These are phyloP conservation scores for Anas bernieri DNA, from an alignment of 2,797 vertebrate genomes.

Conservation along the genomic window DNA sequence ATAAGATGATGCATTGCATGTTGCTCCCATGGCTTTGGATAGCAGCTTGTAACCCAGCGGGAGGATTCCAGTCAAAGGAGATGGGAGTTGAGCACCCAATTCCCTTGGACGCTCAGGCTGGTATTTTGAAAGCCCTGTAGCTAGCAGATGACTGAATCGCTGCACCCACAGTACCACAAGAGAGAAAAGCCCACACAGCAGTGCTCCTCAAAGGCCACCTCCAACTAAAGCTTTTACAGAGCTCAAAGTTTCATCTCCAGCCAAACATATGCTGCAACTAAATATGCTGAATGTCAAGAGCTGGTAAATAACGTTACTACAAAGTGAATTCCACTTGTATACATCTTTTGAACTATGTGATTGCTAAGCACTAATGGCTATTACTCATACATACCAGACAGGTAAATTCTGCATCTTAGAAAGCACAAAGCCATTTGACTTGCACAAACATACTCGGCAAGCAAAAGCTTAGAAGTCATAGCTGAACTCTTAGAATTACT, in stretches of 20 bases:
- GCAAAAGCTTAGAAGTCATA: not conserved
- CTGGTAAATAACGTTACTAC: not conserved
- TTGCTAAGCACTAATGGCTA: not conserved
- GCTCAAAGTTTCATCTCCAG: not conserved
- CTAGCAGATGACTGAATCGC: not conserved
- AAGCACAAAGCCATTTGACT: not conserved
- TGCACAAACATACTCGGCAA: not conserved
- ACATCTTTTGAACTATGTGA: not conserved
- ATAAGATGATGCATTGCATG: not conserved
- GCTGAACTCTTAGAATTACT: not conserved
- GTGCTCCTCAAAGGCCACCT: not conserved
- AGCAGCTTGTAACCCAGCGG: not conserved
- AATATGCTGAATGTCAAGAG: not conserved
- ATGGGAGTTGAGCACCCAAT: not conserved
- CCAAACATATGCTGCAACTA: rapidly evolving
- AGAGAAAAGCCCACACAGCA: not conserved
- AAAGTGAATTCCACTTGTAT: not conserved
- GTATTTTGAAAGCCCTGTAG: not conserved
- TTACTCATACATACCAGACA: not conserved
- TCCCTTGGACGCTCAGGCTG: not conserved
- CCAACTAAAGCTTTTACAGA: not conserved
- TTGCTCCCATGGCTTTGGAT: not conserved
- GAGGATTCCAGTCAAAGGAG: not conserved
- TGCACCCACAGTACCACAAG: not conserved
- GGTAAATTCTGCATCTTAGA: not conserved